Conservation (phyloP, 2,113 vertebrate species). For the Ochotona princeps region DNA sequence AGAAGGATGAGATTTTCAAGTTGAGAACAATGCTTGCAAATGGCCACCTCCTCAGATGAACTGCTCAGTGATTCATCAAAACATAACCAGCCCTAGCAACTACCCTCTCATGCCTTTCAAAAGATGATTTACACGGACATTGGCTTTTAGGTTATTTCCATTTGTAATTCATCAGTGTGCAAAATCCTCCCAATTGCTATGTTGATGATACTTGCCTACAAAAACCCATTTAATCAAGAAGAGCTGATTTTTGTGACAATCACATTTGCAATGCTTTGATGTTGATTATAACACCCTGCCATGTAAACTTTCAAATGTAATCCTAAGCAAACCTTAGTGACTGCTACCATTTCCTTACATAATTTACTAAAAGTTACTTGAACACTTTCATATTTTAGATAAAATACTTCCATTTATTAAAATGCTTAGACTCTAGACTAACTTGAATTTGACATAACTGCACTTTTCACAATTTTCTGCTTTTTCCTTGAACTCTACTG, state of each 20-base stretch:
- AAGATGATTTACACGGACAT: conserved; percentile 17
- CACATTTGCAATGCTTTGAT: neutral
- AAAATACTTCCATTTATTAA: neutral
- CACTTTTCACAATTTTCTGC: neutral
- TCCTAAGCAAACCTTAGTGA: neutral
- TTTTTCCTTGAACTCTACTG: neutral
- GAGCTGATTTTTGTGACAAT: neutral
- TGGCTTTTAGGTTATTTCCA: neutral
- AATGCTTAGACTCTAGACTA: neutral
- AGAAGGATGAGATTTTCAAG: neutral
- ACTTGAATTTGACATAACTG: neutral
- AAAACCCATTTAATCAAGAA: neutral
- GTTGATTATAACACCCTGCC: neutral
- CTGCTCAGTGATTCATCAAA: neutral
- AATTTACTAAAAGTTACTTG: neutral
- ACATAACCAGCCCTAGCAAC: neutral
- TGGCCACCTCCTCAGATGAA: neutral
- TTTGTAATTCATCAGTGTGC: neutral
- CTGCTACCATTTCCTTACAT: neutral
- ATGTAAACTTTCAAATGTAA: neutral
- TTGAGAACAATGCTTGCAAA: neutral
- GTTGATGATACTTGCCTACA: neutral
- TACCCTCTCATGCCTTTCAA: neutral
- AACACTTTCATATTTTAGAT: neutral
- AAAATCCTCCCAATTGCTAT: neutral